Base-by-base conservation (phyloP, 1,140 invertebrate species). In the Muscidifurax raptorellus region DNA sequence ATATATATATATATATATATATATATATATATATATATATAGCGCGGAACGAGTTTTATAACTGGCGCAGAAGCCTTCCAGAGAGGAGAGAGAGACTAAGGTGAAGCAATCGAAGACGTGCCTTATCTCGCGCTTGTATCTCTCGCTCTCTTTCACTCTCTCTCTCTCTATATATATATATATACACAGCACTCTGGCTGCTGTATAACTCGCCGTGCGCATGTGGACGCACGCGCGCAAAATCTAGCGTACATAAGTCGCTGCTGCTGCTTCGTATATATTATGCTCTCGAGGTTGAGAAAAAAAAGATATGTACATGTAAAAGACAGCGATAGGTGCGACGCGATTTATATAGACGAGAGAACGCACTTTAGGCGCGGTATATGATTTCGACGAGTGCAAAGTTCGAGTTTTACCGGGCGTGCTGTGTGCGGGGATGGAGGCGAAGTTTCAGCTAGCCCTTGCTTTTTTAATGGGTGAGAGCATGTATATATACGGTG, bases 41-140 rank as follows among this genome's bases (percentile, higher is more conserved):
- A 25, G 66, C 4, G 40, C 79, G 86, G 82, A 83, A 75, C 28
- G 81, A 83, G 74, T 83, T 77, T 83, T 83, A 76, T 76, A 83
- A 83, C 74, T 40, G 75, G 30, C 40, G 72, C 47, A 36, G 52
- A 59, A 30, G 77, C 44, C 67, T 74, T 25, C 28, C 44, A 6
- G 76, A 30, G 82, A 86, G 85, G 87, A 74, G 85, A 86, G 87
- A n/a, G 78, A 44, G 22, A 18, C 27, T 30, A 69, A 40, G 25
- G 69, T 59, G 88, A 90, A 90, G 89, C 89, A 91, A 92, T 91
- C 89, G 88, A 88, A 89, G 87, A 88, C 90, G 89, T 90, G 89
- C 88, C 82, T 86, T 88, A 89, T 90, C 90, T 90, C 86, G 71
- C 64, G 77, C 85, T 87, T 87, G 86, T 89, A 90, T 89, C 87